A percentile compares a stretch with the other conserved stretches of the same genome.
Evolutionary conservation across 2,113 vertebrate genomes (phyloP).

Genomic region (Bagarius yarrelli): DNA sequence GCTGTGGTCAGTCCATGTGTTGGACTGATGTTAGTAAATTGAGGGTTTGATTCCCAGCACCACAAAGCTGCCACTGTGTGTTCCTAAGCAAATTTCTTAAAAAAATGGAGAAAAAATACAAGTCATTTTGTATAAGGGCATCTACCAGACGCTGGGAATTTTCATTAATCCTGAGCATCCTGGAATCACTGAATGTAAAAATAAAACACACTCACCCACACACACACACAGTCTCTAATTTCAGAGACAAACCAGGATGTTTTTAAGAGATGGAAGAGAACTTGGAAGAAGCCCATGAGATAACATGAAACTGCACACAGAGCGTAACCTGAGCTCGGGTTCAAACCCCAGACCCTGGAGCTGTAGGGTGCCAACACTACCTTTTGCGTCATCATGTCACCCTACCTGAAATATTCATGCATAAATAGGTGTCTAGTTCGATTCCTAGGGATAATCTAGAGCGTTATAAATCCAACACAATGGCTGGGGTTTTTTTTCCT

Average conservation of each 20-base stretch:
- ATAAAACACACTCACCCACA: neutral
- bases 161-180: neutral
- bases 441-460: neutral
- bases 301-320: neutral
- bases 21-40: too few relatives aligned
- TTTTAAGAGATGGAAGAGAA: neutral
- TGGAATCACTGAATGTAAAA: neutral
- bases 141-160: too few relatives aligned
- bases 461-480: neutral
- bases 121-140: too few relatives aligned
- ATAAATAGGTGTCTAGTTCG: neutral
- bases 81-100: too few relatives aligned
- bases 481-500: neutral
- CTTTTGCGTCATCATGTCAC: neutral
- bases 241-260: neutral
- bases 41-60: too few relatives aligned
- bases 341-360: slow-evolving; percentile 16
- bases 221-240: neutral
- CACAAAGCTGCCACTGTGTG: too few relatives aligned
- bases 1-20: too few relatives aligned
- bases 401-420: slow-evolving; percentile 6
- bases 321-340: slow-evolving; percentile 6
- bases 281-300: slow-evolving; percentile 1
- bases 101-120: too few relatives aligned
- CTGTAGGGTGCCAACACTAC: neutral